These are phyloP conservation scores for Epicampocera succincta DNA, from an alignment of 2,888 invertebrate species.

Conservation along the genomic window DNA sequence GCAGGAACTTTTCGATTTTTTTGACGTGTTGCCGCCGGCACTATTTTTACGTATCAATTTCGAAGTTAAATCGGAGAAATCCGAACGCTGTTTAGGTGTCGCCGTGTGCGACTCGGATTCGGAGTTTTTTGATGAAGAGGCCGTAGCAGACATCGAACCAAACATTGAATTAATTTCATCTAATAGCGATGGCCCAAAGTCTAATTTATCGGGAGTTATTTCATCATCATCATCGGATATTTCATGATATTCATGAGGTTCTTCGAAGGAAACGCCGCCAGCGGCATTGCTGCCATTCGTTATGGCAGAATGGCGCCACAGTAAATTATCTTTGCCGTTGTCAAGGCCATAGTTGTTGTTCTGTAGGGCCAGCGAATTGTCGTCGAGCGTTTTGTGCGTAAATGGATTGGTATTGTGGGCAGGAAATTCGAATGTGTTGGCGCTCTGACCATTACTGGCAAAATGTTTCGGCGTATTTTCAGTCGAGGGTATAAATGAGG, in stretches of 20 bases:
- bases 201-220: slow-evolving; percentile 83
- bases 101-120: slow-evolving; percentile 84
- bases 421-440: slow-evolving; percentile 79
- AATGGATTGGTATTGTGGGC: slow-evolving; percentile 79
- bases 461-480: slow-evolving; percentile 80
- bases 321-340: slow-evolving; percentile 62
- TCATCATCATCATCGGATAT: slow-evolving; percentile 93
- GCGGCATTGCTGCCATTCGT: slow-evolving; percentile 65
- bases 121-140: slow-evolving; percentile 79
- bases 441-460: slow-evolving; percentile 74
- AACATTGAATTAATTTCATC: slow-evolving; percentile 96
- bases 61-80: slow-evolving; percentile 85
- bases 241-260: slow-evolving; percentile 90
- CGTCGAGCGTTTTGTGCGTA: slow-evolving; percentile 74
- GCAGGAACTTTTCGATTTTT: slow-evolving; percentile 80
- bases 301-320: slow-evolving; percentile 60
- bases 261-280: slow-evolving; percentile 77
- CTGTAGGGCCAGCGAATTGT: slow-evolving; percentile 75
- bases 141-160: slow-evolving; percentile 83
- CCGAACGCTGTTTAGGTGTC: slow-evolving; percentile 87
- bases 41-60: slow-evolving; percentile 77
- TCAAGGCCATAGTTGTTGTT: slow-evolving; percentile 80
- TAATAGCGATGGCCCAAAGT: slow-evolving; percentile 93
- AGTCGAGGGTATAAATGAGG: slow-evolving; percentile 81
- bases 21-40: slow-evolving; percentile 74